phyloP scores from a whole-genome alignment of 2,888 invertebrate genomes.

The Chelonus formosanus region DNA sequence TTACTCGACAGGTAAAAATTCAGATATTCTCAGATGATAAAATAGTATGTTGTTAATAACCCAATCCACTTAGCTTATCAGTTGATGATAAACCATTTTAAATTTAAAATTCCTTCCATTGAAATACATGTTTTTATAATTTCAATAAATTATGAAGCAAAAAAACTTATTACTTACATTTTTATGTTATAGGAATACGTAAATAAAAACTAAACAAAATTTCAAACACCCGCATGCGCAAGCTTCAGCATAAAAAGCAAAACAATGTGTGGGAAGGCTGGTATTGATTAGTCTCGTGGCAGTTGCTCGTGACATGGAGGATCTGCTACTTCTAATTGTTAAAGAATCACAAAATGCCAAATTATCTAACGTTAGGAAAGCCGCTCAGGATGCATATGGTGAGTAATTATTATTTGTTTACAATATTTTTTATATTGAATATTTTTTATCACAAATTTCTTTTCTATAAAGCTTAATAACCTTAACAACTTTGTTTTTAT shows the following conservation, averaged over 20 bases:
- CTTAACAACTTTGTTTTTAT: conserved; percentile 15
- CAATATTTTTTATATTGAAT: background rate
- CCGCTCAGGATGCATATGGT: conserved; percentile 90
- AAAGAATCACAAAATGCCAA: conserved; percentile 87
- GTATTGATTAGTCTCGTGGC: conserved; percentile 60
- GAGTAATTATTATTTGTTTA: conserved; percentile 51
- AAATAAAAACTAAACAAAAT: too few species aligned
- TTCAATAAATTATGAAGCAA: too few species aligned
- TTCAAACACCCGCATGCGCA: background rate
- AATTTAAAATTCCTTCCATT: too few species aligned
- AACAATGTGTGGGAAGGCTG: conserved; percentile 28
- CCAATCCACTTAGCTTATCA: too few species aligned
- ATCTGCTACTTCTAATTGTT: conserved; percentile 82
- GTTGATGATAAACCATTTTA: too few species aligned
- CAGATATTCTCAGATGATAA: too few species aligned
- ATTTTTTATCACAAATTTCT: conserved; percentile 12
- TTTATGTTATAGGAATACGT: too few species aligned
- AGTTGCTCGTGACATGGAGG: conserved; percentile 75
- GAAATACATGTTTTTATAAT: too few species aligned
- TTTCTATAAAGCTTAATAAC: background rate
- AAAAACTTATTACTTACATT: too few species aligned
- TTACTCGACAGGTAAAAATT: too few species aligned
- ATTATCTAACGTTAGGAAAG: conserved; percentile 77
- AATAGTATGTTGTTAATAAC: too few species aligned
- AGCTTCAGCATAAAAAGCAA: conserved; percentile 1